phyloP scores from a whole-genome alignment of 2,888 invertebrate genomes.

The Drosophila testacea region DNA sequence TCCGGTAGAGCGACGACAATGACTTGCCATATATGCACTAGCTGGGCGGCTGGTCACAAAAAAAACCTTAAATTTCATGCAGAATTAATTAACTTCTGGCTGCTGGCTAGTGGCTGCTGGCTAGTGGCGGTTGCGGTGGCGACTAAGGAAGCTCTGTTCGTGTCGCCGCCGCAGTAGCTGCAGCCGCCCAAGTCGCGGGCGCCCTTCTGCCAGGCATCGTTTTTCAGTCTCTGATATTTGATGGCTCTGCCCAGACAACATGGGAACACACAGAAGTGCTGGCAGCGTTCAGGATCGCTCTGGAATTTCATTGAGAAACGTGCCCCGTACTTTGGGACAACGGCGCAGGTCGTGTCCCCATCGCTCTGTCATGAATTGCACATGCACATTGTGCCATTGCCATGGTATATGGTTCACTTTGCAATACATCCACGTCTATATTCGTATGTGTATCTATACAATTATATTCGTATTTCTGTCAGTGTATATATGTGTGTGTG shows the following conservation, averaged over 20 bases:
- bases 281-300: constrained; percentile 47
- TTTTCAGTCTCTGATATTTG: constrained; percentile 61
- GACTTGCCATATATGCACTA: constrained; percentile 74
- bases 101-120: constrained; percentile 37
- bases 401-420: constrained; percentile 16
- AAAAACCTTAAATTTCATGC: constrained; percentile 72
- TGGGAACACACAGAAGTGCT: constrained; percentile 82
- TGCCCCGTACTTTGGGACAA: constrained; percentile 70
- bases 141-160: constrained; percentile 25
- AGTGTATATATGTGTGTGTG: not conserved
- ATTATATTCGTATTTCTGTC: too few species aligned
- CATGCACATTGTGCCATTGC: constrained; percentile 13
- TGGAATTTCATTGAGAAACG: constrained; percentile 82
- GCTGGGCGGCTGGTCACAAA: constrained; percentile 48
- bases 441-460: not conserved
- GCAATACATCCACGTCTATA: not conserved
- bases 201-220: constrained; percentile 43
- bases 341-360: constrained; percentile 74
- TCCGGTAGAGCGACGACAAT: constrained; percentile 58
- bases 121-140: constrained; percentile 19
- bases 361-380: constrained; percentile 69
- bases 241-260: constrained; percentile 82
- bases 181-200: constrained; percentile 62
- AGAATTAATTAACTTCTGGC: constrained; percentile 83
- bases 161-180: constrained; percentile 64